Evolutionary conservation across 2,797 vertebrate species (phyloP), one percentile per base, ranked within the genome.

Genomic region (Muscicapa striata): DNA sequence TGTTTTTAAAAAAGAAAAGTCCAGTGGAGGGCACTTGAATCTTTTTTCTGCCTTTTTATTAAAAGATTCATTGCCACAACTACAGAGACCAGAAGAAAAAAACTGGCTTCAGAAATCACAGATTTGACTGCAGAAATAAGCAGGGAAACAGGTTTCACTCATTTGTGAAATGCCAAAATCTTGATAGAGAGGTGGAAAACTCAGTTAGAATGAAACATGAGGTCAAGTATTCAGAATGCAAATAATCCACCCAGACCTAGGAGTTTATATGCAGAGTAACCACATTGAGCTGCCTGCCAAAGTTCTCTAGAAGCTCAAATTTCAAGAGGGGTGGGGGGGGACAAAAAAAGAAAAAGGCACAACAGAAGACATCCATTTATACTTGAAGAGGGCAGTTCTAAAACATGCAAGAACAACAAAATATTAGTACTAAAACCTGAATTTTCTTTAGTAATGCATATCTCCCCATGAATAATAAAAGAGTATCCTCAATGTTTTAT

Each of bases 241-340:
- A 87, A 94, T 94, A 94, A 95, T 94, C 83, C 74, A 82, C 48
- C n/a, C 80, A 92, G 77, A 70, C 81, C 69, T 90, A 66, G 10
- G 41, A 75, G 63, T 82, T 76, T 54, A 70, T 78, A 59, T 43
- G 45, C 85, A 84, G 80, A 82, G 54, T 74, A 85, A 95, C 89
- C 70, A 82, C 80, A 66, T 0, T 26, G 68, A 87, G 80, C 36
- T 67, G 13, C 38, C n/a, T 63, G 88, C 76, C 79, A 91, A 80
- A 90, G 38, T 21, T 74, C 55, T 88, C 51, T 4, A 36, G 34
- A 72, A 93, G 57, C 75, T 95, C 43, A 32, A 24, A 67, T 91
- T 95, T 93, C 29, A 6, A 38, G 26, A 4, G 13, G 6, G 13
- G 3, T 16, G 32, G 2, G 13, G 17, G 2, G 17, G 2, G 3